Conservation (phyloP, 2,113 vertebrate species). For the Chaetorhynchus papuensis region DNA sequence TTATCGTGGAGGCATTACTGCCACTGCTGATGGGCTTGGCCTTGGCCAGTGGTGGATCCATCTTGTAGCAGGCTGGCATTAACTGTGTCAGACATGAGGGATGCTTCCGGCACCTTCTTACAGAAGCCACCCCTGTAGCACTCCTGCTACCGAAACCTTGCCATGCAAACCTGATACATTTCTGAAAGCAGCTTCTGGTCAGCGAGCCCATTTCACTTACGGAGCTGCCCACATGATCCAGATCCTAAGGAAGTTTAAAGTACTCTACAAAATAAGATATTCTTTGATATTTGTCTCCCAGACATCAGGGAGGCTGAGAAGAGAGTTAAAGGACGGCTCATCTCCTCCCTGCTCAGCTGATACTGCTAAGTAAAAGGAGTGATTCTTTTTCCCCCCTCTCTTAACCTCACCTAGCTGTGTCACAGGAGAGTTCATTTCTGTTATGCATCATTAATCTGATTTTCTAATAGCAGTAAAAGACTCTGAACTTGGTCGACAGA, state of each 20-base stretch:
- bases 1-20: background rate
- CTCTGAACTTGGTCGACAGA: conserved; percentile 3
- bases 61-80: background rate
- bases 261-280: background rate
- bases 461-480: conserved; percentile 15
- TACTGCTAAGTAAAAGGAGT: background rate
- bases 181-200: background rate
- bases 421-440: conserved; percentile 3
- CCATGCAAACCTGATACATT: background rate
- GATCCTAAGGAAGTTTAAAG: background rate
- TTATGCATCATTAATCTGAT: conserved; percentile 24
- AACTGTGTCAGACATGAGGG: background rate
- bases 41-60: background rate
- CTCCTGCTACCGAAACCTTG: background rate
- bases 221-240: background rate
- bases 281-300: background rate
- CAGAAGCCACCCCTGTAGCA: background rate
- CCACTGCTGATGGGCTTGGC: background rate
- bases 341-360: background rate
- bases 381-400: background rate
- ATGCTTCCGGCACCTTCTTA: background rate
- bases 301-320: background rate
- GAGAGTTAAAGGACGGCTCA: background rate
- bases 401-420: background rate
- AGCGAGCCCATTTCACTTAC: background rate